Base-by-base conservation (phyloP, 2,113 vertebrate genomes). In the Dinomys branickii region DNA sequence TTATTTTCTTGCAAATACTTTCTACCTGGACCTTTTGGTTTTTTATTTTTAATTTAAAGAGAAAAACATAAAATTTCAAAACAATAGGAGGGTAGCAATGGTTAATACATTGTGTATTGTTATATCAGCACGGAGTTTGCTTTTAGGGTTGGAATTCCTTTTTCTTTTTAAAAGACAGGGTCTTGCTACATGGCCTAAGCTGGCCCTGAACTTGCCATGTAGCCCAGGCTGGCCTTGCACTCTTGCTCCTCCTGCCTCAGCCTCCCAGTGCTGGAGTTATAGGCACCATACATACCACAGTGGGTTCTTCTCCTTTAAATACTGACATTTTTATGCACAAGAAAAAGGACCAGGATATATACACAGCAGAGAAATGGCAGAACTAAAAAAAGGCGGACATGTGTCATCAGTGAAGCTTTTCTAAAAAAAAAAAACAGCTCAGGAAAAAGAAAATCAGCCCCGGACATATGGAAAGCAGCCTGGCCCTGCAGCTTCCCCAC, bases 401-500 rank as follows among this genome's bases (percentile, higher is more conserved):
- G 12, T 50, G 28, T 73, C 59, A 83, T 33, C 44, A n/a, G 14
- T 0, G 6, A 38, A 24, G 73, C 12, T 8, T 20, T 33, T 47
- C 47, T 33, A 41, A 65, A 47, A 92, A 85, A 41, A 86, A 10
- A 33, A 20, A 77, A 33, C 8, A 26, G 33, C 91, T 50, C 44
- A 26, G 7, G 24, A 59, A 7, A 59, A 69, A 56, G 30, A 22
- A 30, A 35, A 19, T 61, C 54, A 38, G 41, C 38, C 16, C 58
- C n/a, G 33, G 3, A 5, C 0, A 1, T 10, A 81, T 17, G 12
- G 35, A 63, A 73, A 41, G n/a, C 7, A 44, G 50, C 85, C 84
- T 16, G 82, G 77, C 0, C 1, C 41, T 30, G 20, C 38, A 11
- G 52, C 41, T 26, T 19, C 0, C 0, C 41, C 12, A 1, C 0